Evolutionary conservation across 2,888 invertebrate genomes (phyloP).

Genomic region (Eupithecia abbreviata): DNA sequence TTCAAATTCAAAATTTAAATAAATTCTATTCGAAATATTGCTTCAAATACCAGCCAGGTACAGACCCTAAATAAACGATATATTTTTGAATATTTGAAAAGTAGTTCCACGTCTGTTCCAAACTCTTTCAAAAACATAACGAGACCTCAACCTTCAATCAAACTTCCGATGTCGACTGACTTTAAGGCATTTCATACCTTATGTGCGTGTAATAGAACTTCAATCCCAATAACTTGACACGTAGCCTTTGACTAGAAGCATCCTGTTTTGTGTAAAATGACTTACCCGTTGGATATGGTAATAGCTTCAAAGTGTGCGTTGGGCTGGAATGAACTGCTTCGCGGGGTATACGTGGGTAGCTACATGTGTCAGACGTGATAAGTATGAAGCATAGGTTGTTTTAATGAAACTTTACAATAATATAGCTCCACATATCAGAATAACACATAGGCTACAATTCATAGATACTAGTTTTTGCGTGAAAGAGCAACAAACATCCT

Average conservation of each 20-base stretch:
- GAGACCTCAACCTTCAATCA: not conserved
- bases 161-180: not conserved
- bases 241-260: not conserved
- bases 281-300: slow-evolving; percentile 14
- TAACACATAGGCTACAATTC: too few relatives aligned
- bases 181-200: not conserved
- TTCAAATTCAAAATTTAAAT: not conserved
- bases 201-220: not conserved
- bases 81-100: not conserved
- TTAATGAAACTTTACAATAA: too few relatives aligned
- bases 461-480: too few relatives aligned
- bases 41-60: not conserved
- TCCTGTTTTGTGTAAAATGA: slow-evolving; percentile 3
- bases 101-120: not conserved
- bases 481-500: too few relatives aligned
- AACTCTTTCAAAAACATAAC: not conserved
- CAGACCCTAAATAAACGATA: not conserved
- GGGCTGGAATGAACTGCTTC: slow-evolving; percentile 4
- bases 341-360: not conserved
- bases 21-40: not conserved
- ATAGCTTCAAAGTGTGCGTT: slow-evolving; percentile 25
- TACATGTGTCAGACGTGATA: not conserved
- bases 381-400: too few relatives aligned
- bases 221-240: not conserved
- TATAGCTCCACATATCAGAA: too few relatives aligned